Base-by-base conservation (phyloP, 2,888 invertebrate species). In the Tromatobia lineatoria region DNA sequence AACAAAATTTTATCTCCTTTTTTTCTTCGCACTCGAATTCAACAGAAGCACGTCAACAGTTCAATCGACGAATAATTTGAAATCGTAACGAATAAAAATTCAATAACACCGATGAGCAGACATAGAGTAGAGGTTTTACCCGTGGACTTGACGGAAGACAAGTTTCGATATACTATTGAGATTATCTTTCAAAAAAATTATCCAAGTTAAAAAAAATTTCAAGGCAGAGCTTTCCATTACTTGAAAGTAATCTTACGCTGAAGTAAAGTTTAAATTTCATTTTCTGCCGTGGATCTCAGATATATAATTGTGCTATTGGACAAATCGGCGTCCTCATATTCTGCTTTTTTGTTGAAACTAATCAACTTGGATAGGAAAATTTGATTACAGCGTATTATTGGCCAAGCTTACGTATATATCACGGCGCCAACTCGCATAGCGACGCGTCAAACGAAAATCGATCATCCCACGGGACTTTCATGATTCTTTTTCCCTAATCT, bases 1-100 rank as follows among this genome's bases (percentile, higher is more conserved):
- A 70, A 18, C 29, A 29, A 47, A 61, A 52, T 75, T 73, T 66
- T 18, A 69, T 69, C 34, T 61, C 38, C 20, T 15, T 52, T 18
- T 47, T 61, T 47, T 61, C 45, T 64, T 52, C 6, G 18, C 38
- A 34, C 29, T 50, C n/a, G 13, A 18, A n/a, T 11, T 8, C 3
- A 8, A 13, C 42, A 7, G 38, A n/a, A 2, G 18, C 34, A 38
- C 11, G 69, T 52, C 18, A 34, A 45, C 45, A 7, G 45, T 45
- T 45, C 23, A 23, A 50, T 2, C 34, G 38, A 61, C n/a, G 38
- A 59, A 59, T 59, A 29, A 59, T n/a, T 29, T 4, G 3, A 18
- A 38, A 34, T 25, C 6, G 34, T 1, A 34, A 34, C n/a, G n/a
- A 61, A 61, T 34, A 29, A 15, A 34, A 29, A 61, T 61, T 18